These are phyloP conservation scores for Phrynocephalus guinanensis DNA, from an alignment of 2,797 vertebrate genomes.

Conservation along the genomic window DNA sequence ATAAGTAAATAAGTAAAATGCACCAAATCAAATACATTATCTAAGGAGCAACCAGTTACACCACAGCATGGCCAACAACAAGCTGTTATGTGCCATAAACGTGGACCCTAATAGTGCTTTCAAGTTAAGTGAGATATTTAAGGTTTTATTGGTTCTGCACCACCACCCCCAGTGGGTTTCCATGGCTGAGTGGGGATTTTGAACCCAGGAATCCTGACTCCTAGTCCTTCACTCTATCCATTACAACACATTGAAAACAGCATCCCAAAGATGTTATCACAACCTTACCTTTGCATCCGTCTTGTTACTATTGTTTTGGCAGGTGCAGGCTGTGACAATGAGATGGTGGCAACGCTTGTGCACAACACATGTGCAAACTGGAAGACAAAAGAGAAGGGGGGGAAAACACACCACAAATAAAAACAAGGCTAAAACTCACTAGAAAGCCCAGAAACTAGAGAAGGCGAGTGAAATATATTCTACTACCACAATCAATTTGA, in stretches of 20 bases:
- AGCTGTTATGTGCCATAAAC: background rate
- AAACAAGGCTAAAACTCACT: background rate
- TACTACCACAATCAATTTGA: constrained; percentile 6
- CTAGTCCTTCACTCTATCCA: too few relatives aligned
- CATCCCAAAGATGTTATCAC: background rate
- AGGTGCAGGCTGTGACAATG: constrained; percentile 93
- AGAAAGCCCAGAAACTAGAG: constrained; percentile 29
- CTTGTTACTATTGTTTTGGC: constrained; percentile 88
- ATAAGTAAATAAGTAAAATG: background rate
- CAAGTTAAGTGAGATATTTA: too few relatives aligned
- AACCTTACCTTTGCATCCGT: constrained; percentile 83
- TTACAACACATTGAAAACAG: background rate
- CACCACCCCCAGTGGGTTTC: too few relatives aligned
- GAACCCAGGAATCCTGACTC: too few relatives aligned
- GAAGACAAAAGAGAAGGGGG: constrained; percentile 64
- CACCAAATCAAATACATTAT: background rate
- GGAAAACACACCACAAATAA: background rate
- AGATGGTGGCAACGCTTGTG: constrained; percentile 97
- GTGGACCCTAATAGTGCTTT: background rate
- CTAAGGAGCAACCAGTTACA: constrained; percentile 2
- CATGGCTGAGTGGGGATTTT: too few relatives aligned
- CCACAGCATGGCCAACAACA: fast-evolving
- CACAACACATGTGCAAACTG: constrained; percentile 97
- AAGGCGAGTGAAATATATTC: background rate
- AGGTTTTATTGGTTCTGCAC: too few relatives aligned